phyloP scores from a whole-genome alignment of 1,140 invertebrate species.

The Hylaeus volcanicus region DNA sequence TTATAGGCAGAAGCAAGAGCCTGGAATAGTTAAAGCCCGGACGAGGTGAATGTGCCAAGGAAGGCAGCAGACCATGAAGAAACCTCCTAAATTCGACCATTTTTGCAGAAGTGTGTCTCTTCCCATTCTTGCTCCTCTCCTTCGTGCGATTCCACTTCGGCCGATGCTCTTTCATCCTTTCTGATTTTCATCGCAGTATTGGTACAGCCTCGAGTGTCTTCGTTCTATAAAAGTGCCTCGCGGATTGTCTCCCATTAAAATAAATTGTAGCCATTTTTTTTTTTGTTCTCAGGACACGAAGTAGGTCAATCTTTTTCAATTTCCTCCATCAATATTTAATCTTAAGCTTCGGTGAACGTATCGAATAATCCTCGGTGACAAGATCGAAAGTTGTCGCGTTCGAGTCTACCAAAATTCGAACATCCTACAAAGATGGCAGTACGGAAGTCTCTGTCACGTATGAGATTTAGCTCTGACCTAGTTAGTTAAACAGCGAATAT shows the following conservation, averaged over 20 bases:
- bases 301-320: background rate
- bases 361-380: no score
- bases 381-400: no score
- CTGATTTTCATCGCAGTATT: background rate
- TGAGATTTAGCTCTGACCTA: no score
- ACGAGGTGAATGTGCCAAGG: constrained; percentile 28
- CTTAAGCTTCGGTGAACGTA: background rate
- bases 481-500: no score
- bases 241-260: background rate
- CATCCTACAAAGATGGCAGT: no score
- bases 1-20: constrained; percentile 14
- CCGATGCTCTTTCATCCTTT: background rate
- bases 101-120: constrained; percentile 26
- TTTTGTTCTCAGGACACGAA: no score
- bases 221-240: background rate
- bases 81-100: constrained; percentile 31
- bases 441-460: no score
- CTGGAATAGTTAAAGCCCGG: constrained; percentile 30
- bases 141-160: background rate
- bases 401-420: no score
- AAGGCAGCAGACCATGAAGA: constrained; percentile 29
- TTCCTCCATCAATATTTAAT: background rate
- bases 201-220: background rate
- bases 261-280: background rate
- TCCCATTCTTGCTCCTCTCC: background rate